These are phyloP conservation scores for Noctua janthina DNA, from an alignment of 2,888 invertebrate species.

Conservation along the genomic window DNA sequence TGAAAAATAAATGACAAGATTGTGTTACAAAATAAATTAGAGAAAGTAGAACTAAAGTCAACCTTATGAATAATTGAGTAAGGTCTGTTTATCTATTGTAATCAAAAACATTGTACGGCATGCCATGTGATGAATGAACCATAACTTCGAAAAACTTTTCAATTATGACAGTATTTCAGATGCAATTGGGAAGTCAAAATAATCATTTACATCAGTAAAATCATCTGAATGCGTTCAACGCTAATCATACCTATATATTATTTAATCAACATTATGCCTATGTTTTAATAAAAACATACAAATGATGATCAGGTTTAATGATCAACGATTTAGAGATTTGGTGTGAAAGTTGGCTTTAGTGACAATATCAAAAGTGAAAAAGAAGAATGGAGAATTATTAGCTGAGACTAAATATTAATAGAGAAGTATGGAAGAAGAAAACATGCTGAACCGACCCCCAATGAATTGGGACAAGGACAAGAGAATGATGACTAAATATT, in stretches of 20 bases:
- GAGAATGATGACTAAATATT: no score
- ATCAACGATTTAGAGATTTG: background rate
- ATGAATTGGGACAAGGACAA: no score
- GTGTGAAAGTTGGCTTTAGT: background rate
- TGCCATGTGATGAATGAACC: background rate
- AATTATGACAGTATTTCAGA: background rate
- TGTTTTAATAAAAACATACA: background rate
- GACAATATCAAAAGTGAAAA: background rate
- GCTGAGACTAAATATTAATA: background rate
- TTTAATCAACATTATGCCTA: background rate
- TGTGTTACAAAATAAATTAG: background rate
- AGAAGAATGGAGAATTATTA: no score
- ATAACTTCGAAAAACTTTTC: background rate
- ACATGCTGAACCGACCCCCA: no score
- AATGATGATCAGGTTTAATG: background rate
- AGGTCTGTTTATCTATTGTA: background rate
- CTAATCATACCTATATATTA: no score
- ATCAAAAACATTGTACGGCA: background rate
- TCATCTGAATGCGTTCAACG: background rate
- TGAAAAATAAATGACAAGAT: conserved; percentile 69
- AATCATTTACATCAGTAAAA: background rate
- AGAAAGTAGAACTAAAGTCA: background rate
- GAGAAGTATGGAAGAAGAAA: no score
- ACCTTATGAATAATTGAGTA: background rate
- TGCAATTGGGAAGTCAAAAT: background rate